Evolutionary conservation across 2,113 vertebrate species (phyloP).

Genomic region (Osmerus eperlanus): DNA sequence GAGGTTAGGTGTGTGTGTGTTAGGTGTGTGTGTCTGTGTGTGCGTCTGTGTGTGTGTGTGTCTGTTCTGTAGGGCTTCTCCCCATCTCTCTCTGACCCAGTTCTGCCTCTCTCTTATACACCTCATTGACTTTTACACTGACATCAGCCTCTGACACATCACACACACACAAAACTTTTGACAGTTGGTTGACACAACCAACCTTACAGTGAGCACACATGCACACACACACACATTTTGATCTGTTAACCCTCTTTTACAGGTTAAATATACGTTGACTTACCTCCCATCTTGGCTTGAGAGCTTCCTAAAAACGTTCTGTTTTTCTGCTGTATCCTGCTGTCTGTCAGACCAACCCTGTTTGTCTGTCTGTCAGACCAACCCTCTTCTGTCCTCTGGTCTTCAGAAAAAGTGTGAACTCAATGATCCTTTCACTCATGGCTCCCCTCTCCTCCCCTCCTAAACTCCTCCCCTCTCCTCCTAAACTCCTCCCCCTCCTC

Average conservation of each 20-base stretch:
- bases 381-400: not conserved
- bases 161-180: constrained; percentile 3
- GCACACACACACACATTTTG: constrained; percentile 2
- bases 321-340: not conserved
- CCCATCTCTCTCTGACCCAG: constrained; percentile 54
- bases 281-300: constrained; percentile 23
- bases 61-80: not conserved
- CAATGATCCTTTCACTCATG: too few species aligned
- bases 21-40: not conserved
- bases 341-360: not conserved
- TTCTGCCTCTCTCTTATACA: constrained; percentile 59
- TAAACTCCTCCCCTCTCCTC: not conserved
- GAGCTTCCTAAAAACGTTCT: not conserved
- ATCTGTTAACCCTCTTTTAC: too few species aligned
- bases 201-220: too few species aligned
- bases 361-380: not conserved
- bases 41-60: not conserved
- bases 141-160: constrained; percentile 50
- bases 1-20: not conserved
- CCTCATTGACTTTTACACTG: constrained; percentile 58
- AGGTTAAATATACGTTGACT: not conserved
- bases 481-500: not conserved
- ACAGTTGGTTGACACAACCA: constrained; percentile 1
- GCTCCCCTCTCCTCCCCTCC: not conserved
- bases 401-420: too few species aligned